Base-by-base conservation (phyloP, 1,140 invertebrate species). In the Sycobia sp. region DNA sequence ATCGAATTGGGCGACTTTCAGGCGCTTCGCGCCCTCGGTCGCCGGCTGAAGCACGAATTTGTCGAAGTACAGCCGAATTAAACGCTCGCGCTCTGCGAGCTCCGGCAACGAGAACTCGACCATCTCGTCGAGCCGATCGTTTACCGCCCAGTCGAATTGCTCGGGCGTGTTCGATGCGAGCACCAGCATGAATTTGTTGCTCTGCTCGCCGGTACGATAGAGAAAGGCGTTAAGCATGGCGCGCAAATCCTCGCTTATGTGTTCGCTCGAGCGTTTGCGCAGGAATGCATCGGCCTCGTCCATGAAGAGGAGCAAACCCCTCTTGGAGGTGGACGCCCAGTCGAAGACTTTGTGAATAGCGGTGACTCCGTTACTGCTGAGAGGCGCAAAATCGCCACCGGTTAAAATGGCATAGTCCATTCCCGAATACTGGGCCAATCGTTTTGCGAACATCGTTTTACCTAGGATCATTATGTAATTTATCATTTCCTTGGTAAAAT, bases 281-380 rank as follows among this genome's bases (percentile, higher is more conserved):
- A 99, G 84, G 77, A 99, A 99, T 4, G 97, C 97, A 81, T 99
- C 98, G 1, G 97, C 97, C 84, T 99, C 98, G 82, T 99, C 98
- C 57, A 99, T 93, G 80, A 99, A 99, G 2, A 99, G 79, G 3
- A 99, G 77, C 0, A 99, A 85, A 23, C 96, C 89, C 83, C 91
- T 92, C 2, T 93, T 82, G 50, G 94, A 96, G 4, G 92, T 95
- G 20, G 87, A 85, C 0, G 98, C 96, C 97, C 97, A 99, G 81
- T 99, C 96, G 80, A 99, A 99, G 11, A 99, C 92, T 84, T 99
- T 99, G 74, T 99, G 97, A 73, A 99, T 95, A 4, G 96, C 95
- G 0, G 95, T 97, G 0, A 99, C 97, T 22, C 95, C 97, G 54
- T 98, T 95, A 67, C 92, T 88, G 5, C 96, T 96, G 86, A 99